Evolutionary conservation across 2,113 vertebrate species (phyloP), one percentile per base, ranked within the genome.

Genomic region (Lophotis ruficrista): DNA sequence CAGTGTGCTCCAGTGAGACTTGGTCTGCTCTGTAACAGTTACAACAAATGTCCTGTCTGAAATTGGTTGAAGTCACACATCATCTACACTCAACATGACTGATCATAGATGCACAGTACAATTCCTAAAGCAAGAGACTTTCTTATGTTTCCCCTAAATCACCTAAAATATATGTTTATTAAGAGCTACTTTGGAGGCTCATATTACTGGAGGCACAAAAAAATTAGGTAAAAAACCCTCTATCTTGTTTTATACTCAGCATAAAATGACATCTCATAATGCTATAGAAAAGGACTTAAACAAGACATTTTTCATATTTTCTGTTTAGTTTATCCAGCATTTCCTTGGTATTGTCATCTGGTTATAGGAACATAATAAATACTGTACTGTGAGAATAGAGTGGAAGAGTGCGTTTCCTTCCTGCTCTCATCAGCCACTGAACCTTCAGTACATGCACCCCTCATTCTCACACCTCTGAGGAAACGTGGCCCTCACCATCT

Each of bases 1-100:
- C 31, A 10, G 11, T 18, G 6, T 8, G 6, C 9, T 56, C 5
- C 1, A 0, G 23, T 37, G 17, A 66, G 68, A 13, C 13, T 48
- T 41, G 9, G 10, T 45, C 37, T 69, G 57, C n/a, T 76, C 54
- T 73, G 37, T 33, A 56, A 23, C 8, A 47, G 14, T 66, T 69
- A 23, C 1, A 11, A 23, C 25, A 31, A 33, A 31, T 79, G 16
- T 88, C 23, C 35, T 15, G 5, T 22, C 38, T 89, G 68, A 88
- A 73, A 43, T 0, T 56, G 18, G 3, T 16, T 58, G 47, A 80
- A 77, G 35, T 38, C 33, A 72, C 10, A 79, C 12, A 53, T 75
- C 61, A 50, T 33, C 6, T 53, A 30, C n/a, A 33, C 10, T 79
- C 24, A 77, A 7, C 3, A 18, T 28, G 21, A 38, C 13, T 64